Percentiles rank a stretch among this genome's conserved stretches.
Conservation (phyloP, 2,888 invertebrate species). For the Meta bourneti region DNA sequence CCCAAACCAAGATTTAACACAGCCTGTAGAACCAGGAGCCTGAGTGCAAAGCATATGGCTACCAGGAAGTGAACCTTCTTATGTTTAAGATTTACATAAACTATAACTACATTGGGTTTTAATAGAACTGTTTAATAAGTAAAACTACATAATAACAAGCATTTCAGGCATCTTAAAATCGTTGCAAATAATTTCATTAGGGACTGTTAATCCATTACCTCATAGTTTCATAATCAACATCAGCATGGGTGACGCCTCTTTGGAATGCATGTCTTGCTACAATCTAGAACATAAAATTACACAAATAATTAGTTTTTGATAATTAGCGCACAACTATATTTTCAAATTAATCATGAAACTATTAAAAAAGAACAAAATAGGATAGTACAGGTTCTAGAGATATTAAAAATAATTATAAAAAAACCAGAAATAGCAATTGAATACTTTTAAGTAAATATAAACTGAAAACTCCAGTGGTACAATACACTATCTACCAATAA, state of each 20-base stretch:
- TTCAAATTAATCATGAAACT: neutral
- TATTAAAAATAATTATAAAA: neutral
- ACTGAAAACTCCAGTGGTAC: too few species aligned
- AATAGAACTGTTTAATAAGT: neutral
- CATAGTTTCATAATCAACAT: conserved; percentile 93
- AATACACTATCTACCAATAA: too few species aligned
- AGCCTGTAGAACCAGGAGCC: too few species aligned
- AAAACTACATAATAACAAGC: conserved; percentile 7
- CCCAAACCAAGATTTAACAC: too few species aligned
- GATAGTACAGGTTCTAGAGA: neutral
- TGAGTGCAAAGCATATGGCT: too few species aligned
- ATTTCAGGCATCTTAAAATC: conserved; percentile 79
- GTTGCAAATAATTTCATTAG: too few species aligned
- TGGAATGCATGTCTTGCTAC: conserved; percentile 89
- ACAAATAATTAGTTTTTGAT: neutral
- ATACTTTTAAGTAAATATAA: too few species aligned
- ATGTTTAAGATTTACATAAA: too few species aligned
- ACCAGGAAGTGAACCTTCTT: too few species aligned
- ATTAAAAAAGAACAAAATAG: neutral
- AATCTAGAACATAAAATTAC: conserved; percentile 78
- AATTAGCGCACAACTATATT: neutral
- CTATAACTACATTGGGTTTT: too few species aligned
- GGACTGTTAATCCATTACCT: conserved; percentile 84
- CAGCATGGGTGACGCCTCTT: conserved; percentile 81
- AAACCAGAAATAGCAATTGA: neutral